Conservation (phyloP, 2,888 invertebrate species). For the Ceramica pisi region DNA sequence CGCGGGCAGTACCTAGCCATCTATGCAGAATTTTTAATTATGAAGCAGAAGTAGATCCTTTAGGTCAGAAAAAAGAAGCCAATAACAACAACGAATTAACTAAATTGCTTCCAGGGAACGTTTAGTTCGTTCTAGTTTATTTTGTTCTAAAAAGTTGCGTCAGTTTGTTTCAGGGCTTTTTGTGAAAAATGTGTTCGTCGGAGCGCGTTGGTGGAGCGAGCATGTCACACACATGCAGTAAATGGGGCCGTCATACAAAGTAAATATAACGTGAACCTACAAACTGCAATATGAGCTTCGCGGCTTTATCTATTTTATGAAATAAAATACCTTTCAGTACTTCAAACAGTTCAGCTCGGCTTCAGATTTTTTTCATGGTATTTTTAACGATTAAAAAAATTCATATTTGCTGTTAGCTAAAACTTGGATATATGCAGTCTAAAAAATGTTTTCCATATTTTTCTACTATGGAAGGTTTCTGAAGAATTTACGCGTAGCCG, state of each 20-base stretch:
- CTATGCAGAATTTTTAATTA: constrained; percentile 37
- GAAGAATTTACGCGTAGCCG: constrained; percentile 39
- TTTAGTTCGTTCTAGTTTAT: constrained; percentile 61
- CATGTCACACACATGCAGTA: constrained; percentile 69
- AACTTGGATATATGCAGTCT: constrained; percentile 8
- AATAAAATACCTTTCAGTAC: constrained; percentile 27
- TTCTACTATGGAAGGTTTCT: constrained; percentile 10
- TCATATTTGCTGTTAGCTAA: not conserved
- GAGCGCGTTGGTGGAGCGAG: constrained; percentile 58
- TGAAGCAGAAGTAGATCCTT: constrained; percentile 28
- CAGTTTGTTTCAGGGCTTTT: constrained; percentile 70
- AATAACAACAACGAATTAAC: constrained; percentile 45
- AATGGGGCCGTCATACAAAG: constrained; percentile 48
- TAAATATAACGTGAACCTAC: constrained; percentile 25
- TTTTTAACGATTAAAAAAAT: constrained; percentile 1
- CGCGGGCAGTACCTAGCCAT: not conserved
- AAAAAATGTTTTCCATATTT: constrained; percentile 15
- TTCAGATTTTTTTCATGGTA: constrained; percentile 5
- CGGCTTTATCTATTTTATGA: constrained; percentile 14
- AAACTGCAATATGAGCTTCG: constrained; percentile 19
- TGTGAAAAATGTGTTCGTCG: constrained; percentile 65
- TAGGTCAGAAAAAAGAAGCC: constrained; percentile 25
- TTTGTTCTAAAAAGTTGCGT: constrained; percentile 69
- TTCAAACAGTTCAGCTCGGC: constrained; percentile 3
- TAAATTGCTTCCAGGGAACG: constrained; percentile 51